A percentile compares a stretch with the other conserved stretches of the same genome.
These are phyloP conservation scores for Perithous albicinctus DNA, from an alignment of 2,888 invertebrate species.

Conservation along the genomic window DNA sequence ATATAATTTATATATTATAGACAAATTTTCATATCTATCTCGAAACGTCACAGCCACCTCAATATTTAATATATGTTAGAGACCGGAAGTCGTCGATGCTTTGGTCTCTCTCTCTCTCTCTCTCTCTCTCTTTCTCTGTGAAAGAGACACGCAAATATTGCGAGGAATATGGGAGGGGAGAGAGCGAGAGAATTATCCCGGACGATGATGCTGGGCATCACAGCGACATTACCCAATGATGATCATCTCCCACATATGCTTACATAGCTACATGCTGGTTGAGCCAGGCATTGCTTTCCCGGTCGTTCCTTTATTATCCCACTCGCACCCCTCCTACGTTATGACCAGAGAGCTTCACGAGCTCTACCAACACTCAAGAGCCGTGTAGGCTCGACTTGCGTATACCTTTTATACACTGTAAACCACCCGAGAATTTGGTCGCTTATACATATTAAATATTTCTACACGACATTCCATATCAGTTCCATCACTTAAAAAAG, in stretches of 20 bases:
- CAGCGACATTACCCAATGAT: conserved; percentile 68
- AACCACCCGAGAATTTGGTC: conserved; percentile 46
- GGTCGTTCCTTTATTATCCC: conserved; percentile 65
- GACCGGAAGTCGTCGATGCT: conserved; percentile 57
- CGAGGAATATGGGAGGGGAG: conserved; percentile 30
- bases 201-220: conserved; percentile 13
- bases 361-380: conserved; percentile 17
- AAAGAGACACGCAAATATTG: neutral
- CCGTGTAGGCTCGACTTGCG: neutral
- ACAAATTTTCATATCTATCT: too few species aligned
- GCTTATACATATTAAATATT: neutral
- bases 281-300: conserved; percentile 59
- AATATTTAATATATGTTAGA: too few species aligned
- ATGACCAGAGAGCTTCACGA: conserved; percentile 15
- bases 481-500: too few species aligned
- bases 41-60: too few species aligned
- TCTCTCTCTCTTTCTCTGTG: conserved; percentile 29
- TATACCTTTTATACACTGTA: conserved; percentile 15
- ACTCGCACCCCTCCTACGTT: conserved; percentile 61
- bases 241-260: conserved; percentile 62
- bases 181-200: conserved; percentile 54
- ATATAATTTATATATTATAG: too few species aligned
- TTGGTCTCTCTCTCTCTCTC: conserved; percentile 23
- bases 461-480: too few species aligned
- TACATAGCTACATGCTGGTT: neutral